Evolutionary conservation across 1,140 invertebrate genomes (phyloP).

Genomic region (Drosophila carrolli): DNA sequence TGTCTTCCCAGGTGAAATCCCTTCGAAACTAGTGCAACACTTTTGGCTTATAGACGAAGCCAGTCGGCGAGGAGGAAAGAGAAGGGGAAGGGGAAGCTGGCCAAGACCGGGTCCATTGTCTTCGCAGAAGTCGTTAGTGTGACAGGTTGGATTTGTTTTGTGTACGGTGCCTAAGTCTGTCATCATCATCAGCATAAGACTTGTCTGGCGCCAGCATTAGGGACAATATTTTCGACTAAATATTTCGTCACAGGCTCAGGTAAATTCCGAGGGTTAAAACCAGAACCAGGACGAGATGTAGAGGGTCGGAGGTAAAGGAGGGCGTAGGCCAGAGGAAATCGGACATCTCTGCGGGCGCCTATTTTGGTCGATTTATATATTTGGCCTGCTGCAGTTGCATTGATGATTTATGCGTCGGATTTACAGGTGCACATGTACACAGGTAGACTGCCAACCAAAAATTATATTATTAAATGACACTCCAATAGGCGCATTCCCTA

Average conservation of each 20-base stretch:
- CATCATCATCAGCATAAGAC: constrained; percentile 84
- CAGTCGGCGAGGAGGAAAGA: background rate
- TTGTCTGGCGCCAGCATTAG: constrained; percentile 84
- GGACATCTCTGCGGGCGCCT: constrained; percentile 76
- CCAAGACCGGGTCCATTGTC: constrained; percentile 58
- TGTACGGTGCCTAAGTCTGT: constrained; percentile 81
- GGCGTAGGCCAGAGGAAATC: constrained; percentile 57
- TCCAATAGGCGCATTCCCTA: constrained; percentile 27
- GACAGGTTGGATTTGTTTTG: constrained; percentile 83
- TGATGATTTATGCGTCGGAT: constrained; percentile 67
- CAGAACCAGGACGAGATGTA: background rate
- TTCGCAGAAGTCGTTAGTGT: constrained; percentile 84
- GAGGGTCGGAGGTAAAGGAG: constrained; percentile 18
- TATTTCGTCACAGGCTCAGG: constrained; percentile 77
- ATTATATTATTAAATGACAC: constrained; percentile 17
- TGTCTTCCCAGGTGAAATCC: constrained; percentile 51
- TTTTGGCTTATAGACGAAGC: constrained; percentile 77
- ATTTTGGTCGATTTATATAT: constrained; percentile 66
- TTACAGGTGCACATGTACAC: constrained; percentile 62
- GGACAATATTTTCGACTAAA: constrained; percentile 84
- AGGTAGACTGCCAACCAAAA: constrained; percentile 44
- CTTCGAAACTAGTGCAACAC: constrained; percentile 77
- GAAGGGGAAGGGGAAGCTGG: constrained; percentile 4
- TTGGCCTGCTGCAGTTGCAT: constrained; percentile 54
- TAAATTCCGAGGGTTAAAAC: constrained; percentile 10